phyloP scores from a whole-genome alignment of 2,888 invertebrate species.

The Dexiosoma caninum region DNA sequence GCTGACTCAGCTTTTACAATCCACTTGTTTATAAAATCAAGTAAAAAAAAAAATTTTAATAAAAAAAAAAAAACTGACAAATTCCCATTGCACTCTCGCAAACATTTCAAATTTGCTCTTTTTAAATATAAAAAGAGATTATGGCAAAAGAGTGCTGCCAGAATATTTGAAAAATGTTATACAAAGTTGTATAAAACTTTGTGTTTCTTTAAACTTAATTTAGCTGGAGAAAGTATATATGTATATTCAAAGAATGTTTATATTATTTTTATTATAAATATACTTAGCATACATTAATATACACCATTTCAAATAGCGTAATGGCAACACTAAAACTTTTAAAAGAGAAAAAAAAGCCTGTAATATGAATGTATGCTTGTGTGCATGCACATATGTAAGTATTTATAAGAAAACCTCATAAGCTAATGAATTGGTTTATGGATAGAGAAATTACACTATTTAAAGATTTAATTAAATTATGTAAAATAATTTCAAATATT shows the following conservation, averaged over 20 bases:
- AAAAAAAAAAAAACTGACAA: neutral
- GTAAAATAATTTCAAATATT: no score
- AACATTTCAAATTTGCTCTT: slow-evolving; percentile 15
- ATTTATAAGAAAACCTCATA: no score
- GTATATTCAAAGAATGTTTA: no score
- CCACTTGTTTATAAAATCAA: slow-evolving; percentile 53
- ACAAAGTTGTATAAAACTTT: no score
- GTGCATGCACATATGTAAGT: neutral
- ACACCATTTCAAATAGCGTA: neutral
- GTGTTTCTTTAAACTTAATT: no score
- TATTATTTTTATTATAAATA: no score
- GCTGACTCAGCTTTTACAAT: slow-evolving; percentile 63
- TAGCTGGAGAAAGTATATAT: no score
- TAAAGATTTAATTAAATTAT: no score
- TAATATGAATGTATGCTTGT: neutral
- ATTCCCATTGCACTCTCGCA: slow-evolving; percentile 44
- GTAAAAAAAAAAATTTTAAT: slow-evolving; percentile 9
- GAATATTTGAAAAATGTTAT: neutral
- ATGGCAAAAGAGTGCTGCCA: neutral
- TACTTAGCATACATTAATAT: no score
- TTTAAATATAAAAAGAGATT: neutral
- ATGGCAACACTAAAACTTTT: neutral
- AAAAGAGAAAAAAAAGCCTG: neutral
- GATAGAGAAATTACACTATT: no score
- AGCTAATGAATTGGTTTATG: no score